Evolutionary conservation across 2,888 invertebrate species (phyloP).

Genomic region (Drosophila ustulata): DNA sequence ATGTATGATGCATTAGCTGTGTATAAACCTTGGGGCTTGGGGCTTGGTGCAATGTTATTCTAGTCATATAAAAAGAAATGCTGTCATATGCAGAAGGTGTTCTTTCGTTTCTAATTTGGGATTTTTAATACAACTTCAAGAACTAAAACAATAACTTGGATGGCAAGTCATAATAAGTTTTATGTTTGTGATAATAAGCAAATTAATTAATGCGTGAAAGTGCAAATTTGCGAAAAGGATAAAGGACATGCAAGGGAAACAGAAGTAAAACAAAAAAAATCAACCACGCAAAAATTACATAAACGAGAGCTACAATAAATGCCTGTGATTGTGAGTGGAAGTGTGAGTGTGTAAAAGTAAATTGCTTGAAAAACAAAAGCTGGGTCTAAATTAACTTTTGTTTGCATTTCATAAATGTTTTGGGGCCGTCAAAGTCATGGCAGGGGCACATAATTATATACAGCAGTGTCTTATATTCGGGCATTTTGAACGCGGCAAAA

Average conservation of each 20-base stretch:
- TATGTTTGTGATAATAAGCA: slow-evolving; percentile 50
- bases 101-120: slow-evolving; percentile 9
- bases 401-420: slow-evolving; percentile 74
- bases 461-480: slow-evolving; percentile 81
- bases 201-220: slow-evolving; percentile 73
- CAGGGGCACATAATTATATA: slow-evolving; percentile 73
- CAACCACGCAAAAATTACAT: slow-evolving; percentile 41
- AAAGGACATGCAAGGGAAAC: slow-evolving; percentile 42
- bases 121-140: slow-evolving; percentile 26
- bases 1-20: slow-evolving; percentile 39
- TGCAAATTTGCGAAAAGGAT: slow-evolving; percentile 71
- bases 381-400: slow-evolving; percentile 82
- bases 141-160: neutral
- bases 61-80: slow-evolving; percentile 71
- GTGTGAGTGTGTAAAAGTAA: slow-evolving; percentile 56
- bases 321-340: slow-evolving; percentile 15
- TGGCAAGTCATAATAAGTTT: neutral
- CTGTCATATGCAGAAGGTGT: slow-evolving; percentile 67
- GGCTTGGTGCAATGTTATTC: slow-evolving; percentile 45
- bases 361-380: slow-evolving; percentile 82
- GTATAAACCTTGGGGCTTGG: slow-evolving; percentile 9
- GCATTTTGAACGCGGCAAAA: slow-evolving; percentile 48
- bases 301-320: slow-evolving; percentile 45
- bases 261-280: slow-evolving; percentile 30
- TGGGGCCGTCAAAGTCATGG: slow-evolving; percentile 2